phyloP scores from a whole-genome alignment of 2,113 vertebrate species.

The Vombatus ursinus region DNA sequence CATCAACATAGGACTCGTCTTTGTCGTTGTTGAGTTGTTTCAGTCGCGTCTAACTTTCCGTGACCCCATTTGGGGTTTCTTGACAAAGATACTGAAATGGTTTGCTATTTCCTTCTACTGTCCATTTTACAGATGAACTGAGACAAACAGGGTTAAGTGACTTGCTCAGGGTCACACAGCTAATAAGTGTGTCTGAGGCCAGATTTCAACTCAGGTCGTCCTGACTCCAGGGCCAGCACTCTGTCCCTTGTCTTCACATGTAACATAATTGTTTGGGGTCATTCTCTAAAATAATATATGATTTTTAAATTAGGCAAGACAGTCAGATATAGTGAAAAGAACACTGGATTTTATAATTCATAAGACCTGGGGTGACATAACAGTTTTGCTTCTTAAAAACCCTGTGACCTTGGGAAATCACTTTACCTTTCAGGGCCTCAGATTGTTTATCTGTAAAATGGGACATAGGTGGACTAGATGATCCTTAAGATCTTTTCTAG shows the following conservation, averaged over 20 bases:
- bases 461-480: background rate
- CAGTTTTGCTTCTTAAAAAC: background rate
- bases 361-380: background rate
- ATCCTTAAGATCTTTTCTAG: background rate
- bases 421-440: background rate
- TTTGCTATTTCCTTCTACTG: background rate
- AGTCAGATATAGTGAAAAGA: background rate
- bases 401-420: background rate
- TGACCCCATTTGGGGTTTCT: background rate
- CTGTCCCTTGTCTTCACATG: background rate
- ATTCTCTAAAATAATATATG: conserved; percentile 34
- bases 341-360: background rate
- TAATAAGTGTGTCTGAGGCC: background rate
- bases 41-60: background rate
- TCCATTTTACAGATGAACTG: background rate
- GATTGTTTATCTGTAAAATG: background rate
- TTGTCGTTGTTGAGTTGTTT: background rate
- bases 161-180: background rate
- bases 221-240: background rate
- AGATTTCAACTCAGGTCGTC: background rate
- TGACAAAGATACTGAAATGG: background rate
- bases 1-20: background rate
- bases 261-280: conserved; percentile 12
- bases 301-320: conserved; percentile 44
- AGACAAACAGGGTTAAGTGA: background rate